Percentiles rank a stretch among this genome's conserved stretches.
These are phyloP conservation scores for Oreocharis arfaki DNA, from an alignment of 2,113 vertebrate species.

Conservation along the genomic window DNA sequence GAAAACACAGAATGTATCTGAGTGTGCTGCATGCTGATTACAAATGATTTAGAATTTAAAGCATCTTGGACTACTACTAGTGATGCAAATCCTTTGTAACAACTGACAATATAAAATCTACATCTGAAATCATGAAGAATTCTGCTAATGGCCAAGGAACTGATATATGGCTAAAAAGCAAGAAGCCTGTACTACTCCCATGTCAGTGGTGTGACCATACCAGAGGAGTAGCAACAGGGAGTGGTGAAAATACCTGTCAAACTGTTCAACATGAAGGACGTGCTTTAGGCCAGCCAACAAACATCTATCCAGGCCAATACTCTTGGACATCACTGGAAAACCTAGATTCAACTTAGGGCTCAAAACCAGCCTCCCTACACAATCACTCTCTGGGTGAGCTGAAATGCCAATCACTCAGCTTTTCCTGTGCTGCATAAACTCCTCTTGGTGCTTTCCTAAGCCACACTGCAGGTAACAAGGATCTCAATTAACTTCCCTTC, in stretches of 20 bases:
- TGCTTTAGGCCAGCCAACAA: neutral
- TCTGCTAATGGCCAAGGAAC: neutral
- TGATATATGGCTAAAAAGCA: neutral
- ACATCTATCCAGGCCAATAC: neutral
- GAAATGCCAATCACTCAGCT: neutral
- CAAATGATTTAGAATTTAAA: neutral
- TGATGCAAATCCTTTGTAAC: neutral
- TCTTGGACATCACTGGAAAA: neutral
- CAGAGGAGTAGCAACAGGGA: neutral
- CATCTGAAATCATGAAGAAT: neutral
- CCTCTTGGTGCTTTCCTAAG: neutral
- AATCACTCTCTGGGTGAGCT: neutral
- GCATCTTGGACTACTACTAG: neutral
- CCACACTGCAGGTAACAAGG: accelerated
- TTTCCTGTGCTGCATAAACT: neutral
- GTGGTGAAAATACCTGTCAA: neutral
- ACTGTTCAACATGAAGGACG: neutral
- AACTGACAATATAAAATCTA: neutral
- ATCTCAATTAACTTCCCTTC: neutral
- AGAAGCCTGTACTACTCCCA: neutral
- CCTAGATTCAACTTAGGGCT: neutral
- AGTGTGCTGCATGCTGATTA: neutral
- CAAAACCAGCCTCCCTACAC: neutral
- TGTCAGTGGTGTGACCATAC: neutral
- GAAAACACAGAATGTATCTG: neutral